phyloP scores from a whole-genome alignment of 2,797 vertebrate genomes.

The Bryconaethiops microstoma region DNA sequence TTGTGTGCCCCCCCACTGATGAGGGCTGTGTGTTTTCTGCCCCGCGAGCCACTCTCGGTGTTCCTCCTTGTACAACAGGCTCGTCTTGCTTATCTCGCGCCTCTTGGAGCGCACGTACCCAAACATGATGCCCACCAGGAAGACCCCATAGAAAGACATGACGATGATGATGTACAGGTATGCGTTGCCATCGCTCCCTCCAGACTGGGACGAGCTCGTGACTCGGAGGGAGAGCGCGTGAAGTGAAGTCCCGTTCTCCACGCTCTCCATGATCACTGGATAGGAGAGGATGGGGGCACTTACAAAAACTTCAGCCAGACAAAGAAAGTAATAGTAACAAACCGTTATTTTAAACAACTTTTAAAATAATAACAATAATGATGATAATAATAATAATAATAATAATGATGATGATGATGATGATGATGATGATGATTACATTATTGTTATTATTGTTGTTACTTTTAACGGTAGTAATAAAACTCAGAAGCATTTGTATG shows the following conservation, averaged over 20 bases:
- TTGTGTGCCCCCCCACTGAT: neutral
- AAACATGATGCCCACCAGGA: constrained; percentile 90
- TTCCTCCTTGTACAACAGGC: constrained; percentile 89
- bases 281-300: neutral
- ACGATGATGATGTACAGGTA: constrained; percentile 91
- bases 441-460: neutral
- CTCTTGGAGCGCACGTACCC: constrained; percentile 92
- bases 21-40: constrained; percentile 76
- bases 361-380: neutral
- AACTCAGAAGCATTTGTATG: neutral
- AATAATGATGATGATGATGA: neutral
- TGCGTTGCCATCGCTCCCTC: constrained; percentile 77
- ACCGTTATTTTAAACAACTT: neutral
- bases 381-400: neutral
- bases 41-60: constrained; percentile 88
- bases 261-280: constrained; percentile 76
- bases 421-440: neutral
- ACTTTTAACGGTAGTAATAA: no score
- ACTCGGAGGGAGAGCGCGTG: constrained; percentile 41
- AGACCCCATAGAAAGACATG: constrained; percentile 93
- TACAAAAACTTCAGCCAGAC: neutral
- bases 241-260: constrained; percentile 79
- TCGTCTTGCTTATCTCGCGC: constrained; percentile 84
- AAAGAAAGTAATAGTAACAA: neutral
- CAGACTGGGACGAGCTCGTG: constrained; percentile 37